Evolutionary conservation across 1,140 invertebrate genomes (phyloP).

Genomic region (Lepidurus couesii): DNA sequence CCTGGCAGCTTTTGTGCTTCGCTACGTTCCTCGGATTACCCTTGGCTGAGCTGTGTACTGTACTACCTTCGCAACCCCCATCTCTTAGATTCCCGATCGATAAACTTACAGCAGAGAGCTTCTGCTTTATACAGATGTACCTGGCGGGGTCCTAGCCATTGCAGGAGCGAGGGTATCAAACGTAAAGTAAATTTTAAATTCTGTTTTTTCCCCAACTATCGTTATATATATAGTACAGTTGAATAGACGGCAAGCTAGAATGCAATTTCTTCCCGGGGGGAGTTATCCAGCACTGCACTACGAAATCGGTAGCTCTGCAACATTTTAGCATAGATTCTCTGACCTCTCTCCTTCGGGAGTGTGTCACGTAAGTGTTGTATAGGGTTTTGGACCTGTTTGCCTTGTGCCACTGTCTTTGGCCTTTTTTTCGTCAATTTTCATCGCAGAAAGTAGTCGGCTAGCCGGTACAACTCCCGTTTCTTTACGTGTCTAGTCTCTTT

Average conservation of each 20-base stretch:
- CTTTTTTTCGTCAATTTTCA: background rate
- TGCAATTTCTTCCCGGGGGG: too few species aligned
- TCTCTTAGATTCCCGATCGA: conserved; percentile 19
- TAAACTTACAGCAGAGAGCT: background rate
- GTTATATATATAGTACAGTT: too few species aligned
- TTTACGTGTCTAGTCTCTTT: background rate
- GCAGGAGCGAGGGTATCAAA: background rate
- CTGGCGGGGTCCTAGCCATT: background rate
- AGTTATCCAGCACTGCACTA: too few species aligned
- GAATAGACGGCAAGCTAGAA: too few species aligned
- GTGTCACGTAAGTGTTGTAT: too few species aligned
- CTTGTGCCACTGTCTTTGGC: background rate
- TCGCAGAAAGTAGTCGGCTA: background rate
- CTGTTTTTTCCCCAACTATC: too few species aligned
- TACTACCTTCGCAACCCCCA: conserved; percentile 14
- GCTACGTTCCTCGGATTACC: conserved; percentile 1
- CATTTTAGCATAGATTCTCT: too few species aligned
- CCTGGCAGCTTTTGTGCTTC: background rate
- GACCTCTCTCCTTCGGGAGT: too few species aligned
- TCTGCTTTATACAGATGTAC: background rate
- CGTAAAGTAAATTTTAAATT: too few species aligned
- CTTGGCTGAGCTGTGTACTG: conserved; percentile 1
- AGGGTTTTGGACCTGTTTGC: too few species aligned
- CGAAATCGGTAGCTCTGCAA: too few species aligned
- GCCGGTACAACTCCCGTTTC: background rate